Conservation (phyloP, 1,140 invertebrate species). For the Aporrectodea caliginosa region DNA sequence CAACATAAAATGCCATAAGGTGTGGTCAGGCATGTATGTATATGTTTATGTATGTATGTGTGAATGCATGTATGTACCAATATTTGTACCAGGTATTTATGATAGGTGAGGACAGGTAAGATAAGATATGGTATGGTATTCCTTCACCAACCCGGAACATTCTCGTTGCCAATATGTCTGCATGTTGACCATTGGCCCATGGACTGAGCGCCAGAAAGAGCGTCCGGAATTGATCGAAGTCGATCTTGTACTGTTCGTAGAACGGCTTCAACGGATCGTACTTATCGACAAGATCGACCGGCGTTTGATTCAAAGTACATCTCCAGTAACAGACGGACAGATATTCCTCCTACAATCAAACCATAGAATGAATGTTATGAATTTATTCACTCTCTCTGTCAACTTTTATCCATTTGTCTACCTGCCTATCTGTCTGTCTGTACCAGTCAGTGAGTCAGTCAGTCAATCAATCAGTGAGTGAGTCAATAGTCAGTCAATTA, state of each 20-base stretch:
- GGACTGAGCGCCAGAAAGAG: constrained; percentile 79
- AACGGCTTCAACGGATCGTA: constrained; percentile 60
- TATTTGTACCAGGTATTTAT: neutral
- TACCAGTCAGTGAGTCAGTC: too few relatives aligned
- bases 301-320: neutral
- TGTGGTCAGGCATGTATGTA: neutral
- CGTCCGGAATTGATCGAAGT: constrained; percentile 83
- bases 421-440: too few relatives aligned
- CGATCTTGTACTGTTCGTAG: constrained; percentile 82
- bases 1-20: neutral
- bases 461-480: too few relatives aligned
- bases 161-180: constrained; percentile 73
- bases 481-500: too few relatives aligned
- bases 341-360: neutral
- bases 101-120: neutral
- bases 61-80: neutral
- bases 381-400: too few relatives aligned
- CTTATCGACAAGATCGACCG: constrained; percentile 51
- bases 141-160: constrained; percentile 71
- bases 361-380: too few relatives aligned
- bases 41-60: neutral
- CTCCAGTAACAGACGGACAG: neutral
- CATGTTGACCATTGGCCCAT: constrained; percentile 76
- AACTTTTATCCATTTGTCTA: too few relatives aligned
- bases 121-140: neutral